Evolutionary conservation across 2,113 vertebrate species (phyloP), one percentile per base, ranked within the genome.

Genomic region (Hemiscyllium ocellatum): DNA sequence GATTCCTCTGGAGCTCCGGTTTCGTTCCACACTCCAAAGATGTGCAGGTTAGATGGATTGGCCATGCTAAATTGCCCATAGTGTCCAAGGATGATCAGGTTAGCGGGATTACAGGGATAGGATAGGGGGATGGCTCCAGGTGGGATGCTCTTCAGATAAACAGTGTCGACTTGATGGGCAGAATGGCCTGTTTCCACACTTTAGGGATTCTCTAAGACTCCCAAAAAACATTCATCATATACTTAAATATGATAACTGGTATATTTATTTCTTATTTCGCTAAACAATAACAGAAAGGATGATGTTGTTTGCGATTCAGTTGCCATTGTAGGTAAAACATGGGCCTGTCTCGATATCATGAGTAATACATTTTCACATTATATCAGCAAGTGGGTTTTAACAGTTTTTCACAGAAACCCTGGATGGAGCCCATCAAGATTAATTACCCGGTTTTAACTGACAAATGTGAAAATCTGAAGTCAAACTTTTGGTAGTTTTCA

Each of bases 401-500:
- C 19, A 5, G 29, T 90, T 52, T 90, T 52, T 61, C 22, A 33
- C 87, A 90, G 2, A 17, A 90, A 33, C 37, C 17, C 33, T 33
- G 12, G 50, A 61, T 61, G 87, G 12, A 65, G 29, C 24, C 52
- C 87, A 90, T 33, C 61, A 29, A 65, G 52, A 61, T 90, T 61
- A 52, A 61, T 61, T 61, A 29, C 52, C 33, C 61, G 52, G 17
- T 90, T 61, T 29, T 33, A 90, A 90, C 52, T 33, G 29, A 29
- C 52, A 90, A 90, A 90, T n/a, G 12, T 61, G 87, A 95, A 95
- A 95, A 72, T 33, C 22, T 4, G 6, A 70, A 52, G 69, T 2
- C 12, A 95, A 95, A 95, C 68, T 70, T 94, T 52, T 76, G 94
- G 42, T 37, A 69, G 5, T 70, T 94, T 94, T 70, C 66, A 94